Base-by-base conservation (phyloP, 2,113 vertebrate species). In the Silurus meridionalis region DNA sequence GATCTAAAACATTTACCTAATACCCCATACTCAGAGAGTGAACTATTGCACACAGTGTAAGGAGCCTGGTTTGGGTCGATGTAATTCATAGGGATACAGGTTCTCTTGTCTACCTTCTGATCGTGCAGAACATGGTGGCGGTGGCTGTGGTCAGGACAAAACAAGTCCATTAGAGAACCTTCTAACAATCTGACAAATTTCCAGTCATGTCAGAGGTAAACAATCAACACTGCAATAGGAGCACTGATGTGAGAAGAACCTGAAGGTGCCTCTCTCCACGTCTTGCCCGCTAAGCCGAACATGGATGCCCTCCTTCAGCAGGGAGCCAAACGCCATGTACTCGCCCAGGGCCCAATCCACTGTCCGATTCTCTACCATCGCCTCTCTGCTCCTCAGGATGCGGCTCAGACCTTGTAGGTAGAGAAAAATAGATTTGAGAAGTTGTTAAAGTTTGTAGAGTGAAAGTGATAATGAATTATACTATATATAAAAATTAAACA, bases 11-110 rank as follows among this genome's bases (percentile, higher is more conserved):
- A 91, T 93, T 89, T 7, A 95, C 95, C 95, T 3, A 99, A 94
- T 61, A 98, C 97, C 0, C 98, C 98, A 0, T 98, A 99, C 91
- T 99, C 98, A 0, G 98, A 99, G 88, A 99, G 94, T 0, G 97
- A 99, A 93, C 97, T 99, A 94, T 99, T 99, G 93, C 98, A 99
- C 83, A 99, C 98, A 0, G 98, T 99, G 92, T 99, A 99, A 0
- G 97, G 97, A 13, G 98, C 98, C 94, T 99, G 98, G 92, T 97
- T 96, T 3, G 97, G 95, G 89, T 96, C 94, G 0, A 99, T 79
- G 91, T 99, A 97, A 94, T 99, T 99, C 98, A 99, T 99, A 90
- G 98, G 98, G 85, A 99, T 99, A 23, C 98, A 99, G 80, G 89
- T 99, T 90, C 96, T 95, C 93, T 99, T 99, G 92, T 99, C 98